Base-by-base conservation (phyloP, 1,140 invertebrate genomes). In the Brachionus manjavacas region DNA sequence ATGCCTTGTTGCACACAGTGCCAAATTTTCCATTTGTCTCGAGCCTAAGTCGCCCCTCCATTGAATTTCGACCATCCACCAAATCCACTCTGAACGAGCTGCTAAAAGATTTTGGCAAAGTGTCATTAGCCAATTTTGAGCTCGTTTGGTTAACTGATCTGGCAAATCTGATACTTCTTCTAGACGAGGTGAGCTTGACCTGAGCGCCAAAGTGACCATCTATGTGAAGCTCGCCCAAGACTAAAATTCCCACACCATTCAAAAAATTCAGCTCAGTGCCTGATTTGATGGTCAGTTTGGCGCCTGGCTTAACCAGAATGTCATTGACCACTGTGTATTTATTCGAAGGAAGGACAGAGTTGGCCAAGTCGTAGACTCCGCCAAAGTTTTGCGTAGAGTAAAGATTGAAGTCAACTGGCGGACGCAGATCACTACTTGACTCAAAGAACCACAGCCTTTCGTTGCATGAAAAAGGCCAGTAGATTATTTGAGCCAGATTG, bases 171-270 rank as follows among this genome's bases (percentile, higher is more conserved):
- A n/a, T 2, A 43, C 8, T 64, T 23, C 31, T 11, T 4, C n/a
- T n/a, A 1, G 79, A 81, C 2, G 31, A 35, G 11, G 52, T 39
- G 31, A 81, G 52, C 60, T 68, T 81, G 28, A 81, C 41, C 12
- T 16, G 52, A 14, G 79, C 55, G n/a, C 39, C 35, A 12, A 81
- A 60, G 31, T 64, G 52, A 23, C 83, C 83, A 6, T 84, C 66
- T 25, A 84, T 52, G n/a, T 55, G 39, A 28, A 84, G 31, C 28
- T 84, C 46, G 14, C 83, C 83, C 14, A 55, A 43, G 31, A 84
- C 70, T n/a, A 84, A 43, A 8, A 84, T 84, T 8, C 83, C 83
- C 39, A 84, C 68, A 64, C 83, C 83, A 25, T 84, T 84, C 25
- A 72, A 55, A 74, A 76, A 72, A 23, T 84, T 52, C 12, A 84